Conservation (phyloP, 2,888 invertebrate species). For the Agriotes lineatus region DNA sequence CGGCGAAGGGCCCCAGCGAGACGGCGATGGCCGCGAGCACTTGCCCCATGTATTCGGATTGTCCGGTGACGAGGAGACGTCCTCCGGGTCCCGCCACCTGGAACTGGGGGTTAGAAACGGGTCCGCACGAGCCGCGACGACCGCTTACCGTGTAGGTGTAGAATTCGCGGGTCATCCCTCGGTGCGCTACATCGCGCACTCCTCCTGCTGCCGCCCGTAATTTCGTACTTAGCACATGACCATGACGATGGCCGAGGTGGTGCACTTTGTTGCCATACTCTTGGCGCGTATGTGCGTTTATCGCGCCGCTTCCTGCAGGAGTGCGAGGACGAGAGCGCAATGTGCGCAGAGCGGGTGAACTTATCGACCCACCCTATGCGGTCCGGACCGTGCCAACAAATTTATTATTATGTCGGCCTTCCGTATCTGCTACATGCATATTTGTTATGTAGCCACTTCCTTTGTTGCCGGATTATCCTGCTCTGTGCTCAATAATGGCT, state of each 20-base stretch:
- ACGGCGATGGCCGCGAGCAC: constrained; percentile 83
- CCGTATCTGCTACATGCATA: constrained; percentile 48
- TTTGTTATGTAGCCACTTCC: constrained; percentile 49
- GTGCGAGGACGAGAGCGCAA: constrained; percentile 40
- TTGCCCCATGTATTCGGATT: constrained; percentile 68
- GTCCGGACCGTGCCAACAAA: constrained; percentile 61
- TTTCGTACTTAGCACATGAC: constrained; percentile 15
- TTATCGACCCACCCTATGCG: constrained; percentile 60
- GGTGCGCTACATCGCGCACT: constrained; percentile 35
- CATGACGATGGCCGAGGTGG: constrained; percentile 22
- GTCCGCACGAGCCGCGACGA: constrained; percentile 9
- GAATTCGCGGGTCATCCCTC: constrained; percentile 59
- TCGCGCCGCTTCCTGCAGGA: constrained; percentile 45
- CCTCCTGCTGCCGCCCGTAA: constrained; percentile 1
- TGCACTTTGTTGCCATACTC: constrained; percentile 43
- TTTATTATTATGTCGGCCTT: constrained; percentile 59
- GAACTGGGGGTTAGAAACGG: constrained; percentile 28
- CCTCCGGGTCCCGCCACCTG: constrained; percentile 62
- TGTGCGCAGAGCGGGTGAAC: constrained; percentile 48
- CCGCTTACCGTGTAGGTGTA: constrained; percentile 61
- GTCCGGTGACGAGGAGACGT: constrained; percentile 60
- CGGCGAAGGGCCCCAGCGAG: constrained; percentile 83
- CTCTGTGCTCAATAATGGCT: constrained; percentile 34
- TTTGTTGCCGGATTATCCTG: constrained; percentile 47
- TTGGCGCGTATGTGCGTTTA: constrained; percentile 36